Evolutionary conservation across 1,140 invertebrate species (phyloP), one percentile per base, ranked within the genome.

Genomic region (Dermatophagoides farinae): DNA sequence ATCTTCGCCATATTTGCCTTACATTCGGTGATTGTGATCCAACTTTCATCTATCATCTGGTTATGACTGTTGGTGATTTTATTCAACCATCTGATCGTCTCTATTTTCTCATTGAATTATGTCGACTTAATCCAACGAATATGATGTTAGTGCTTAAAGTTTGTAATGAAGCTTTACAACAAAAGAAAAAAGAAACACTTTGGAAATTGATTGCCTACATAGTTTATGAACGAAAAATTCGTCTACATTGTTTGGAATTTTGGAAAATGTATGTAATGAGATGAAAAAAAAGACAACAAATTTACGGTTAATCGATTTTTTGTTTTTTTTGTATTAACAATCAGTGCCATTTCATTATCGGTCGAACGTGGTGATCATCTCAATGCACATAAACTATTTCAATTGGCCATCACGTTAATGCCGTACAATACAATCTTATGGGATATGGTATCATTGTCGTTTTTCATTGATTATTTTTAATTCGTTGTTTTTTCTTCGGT

Each of bases 301-400:
- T 54, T 18, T 57, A 25, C 6, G 11, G 6, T n/a, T 47, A 44
- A 40, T 44, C 40, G 46, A 58, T 46, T 37, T n/a, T 31, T 16
- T 49, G 1, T 20, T 40, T 51, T 41, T n/a, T 40, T 37, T 54
- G n/a, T n/a, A n/a, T n/a, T n/a, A n/a, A n/a, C n/a, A n/a, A n/a
- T n/a, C 11, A 62, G 53, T 6, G 53, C 40, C 9, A 62, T 62
- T 37, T 31, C 43, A 40, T 54, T 62, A 38, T 61, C 61, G 16
- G 62, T 62, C 22, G 57, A 62, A 52, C 25, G 49, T 23, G 43
- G 31, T 20, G 61, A 62, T 54, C 61, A 62, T 44, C 39, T 59
- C 12, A 61, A 50, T 43, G 38, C 57, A 18, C 61, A 62, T 39
- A 60, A 54, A 39, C 52, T 61, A 16, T 62, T 62, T 39, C 55